Evolutionary conservation across 2,113 vertebrate genomes (phyloP).

Genomic region (Clupea harengus): DNA sequence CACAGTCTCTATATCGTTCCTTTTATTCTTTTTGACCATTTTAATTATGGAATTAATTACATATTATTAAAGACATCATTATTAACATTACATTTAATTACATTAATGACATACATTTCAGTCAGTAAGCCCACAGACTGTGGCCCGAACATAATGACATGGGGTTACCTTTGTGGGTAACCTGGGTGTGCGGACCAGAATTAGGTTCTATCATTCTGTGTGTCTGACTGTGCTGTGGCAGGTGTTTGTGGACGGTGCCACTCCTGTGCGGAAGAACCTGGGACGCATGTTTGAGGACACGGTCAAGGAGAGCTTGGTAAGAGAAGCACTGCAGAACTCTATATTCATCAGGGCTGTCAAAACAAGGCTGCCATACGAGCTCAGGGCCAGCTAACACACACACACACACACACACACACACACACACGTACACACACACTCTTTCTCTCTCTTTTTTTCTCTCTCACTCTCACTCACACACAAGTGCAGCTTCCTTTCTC

Average conservation of each 20-base stretch:
- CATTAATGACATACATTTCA: too few relatives aligned
- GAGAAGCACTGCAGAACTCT: background rate
- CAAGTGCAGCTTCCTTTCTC: background rate
- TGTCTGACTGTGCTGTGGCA: conserved; percentile 54
- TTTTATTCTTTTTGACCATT: too few relatives aligned
- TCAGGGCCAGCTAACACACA: conserved; percentile 2
- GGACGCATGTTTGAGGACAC: conserved; percentile 87
- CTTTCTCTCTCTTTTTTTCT: background rate
- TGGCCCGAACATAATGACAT: too few relatives aligned
- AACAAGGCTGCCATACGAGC: background rate
- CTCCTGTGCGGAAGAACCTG: conserved; percentile 80
- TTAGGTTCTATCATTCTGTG: background rate
- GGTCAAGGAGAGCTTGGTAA: conserved; percentile 77
- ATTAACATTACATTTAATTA: too few relatives aligned
- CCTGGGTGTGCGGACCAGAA: background rate
- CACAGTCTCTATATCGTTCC: too few relatives aligned
- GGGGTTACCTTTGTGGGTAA: too few relatives aligned
- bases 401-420: background rate
- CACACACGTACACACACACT: background rate
- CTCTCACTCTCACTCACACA: background rate
- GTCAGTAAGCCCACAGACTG: too few relatives aligned
- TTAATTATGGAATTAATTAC: too few relatives aligned
- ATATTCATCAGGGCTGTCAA: conserved; percentile 1
- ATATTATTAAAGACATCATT: too few relatives aligned
- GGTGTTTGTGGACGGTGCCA: conserved; percentile 88